Evolutionary conservation across 2,888 invertebrate genomes (phyloP), one percentile per base, ranked within the genome.

Genomic region (Amphiduros pacificus): DNA sequence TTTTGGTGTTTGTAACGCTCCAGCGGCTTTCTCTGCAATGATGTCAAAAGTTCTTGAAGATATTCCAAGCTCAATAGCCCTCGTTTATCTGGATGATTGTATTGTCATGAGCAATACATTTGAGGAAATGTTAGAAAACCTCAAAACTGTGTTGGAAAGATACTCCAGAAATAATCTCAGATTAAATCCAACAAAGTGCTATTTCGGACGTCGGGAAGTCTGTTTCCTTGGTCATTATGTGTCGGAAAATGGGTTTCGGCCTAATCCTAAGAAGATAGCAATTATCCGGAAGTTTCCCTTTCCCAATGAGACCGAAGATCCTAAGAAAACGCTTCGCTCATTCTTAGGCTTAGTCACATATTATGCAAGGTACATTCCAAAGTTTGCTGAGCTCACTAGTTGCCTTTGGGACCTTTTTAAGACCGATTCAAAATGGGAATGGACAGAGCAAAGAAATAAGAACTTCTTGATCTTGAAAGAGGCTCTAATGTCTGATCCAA

Each of bases 21-120:
- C 64, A 1, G 53, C 48, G 11, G 66, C 64, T 5, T 65, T 65
- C 49, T 32, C 53, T 36, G 17, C 59, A 17, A 26, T 66, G 1
- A 65, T 61, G 64, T 53, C 65, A 31, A 24, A 17, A 17, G 60
- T 48, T 2, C 50, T 41, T 5, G 17, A 41, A n/a, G 36, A 44
- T 6, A 17, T 54, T 14, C 28, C 26, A 5, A 28, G 49, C 31
- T 51, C 50, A 48, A 28, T n/a, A 51, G 26, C 49, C 40, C 41
- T 63, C 11, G n/a, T 62, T 31, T 65, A 68, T 69, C 62, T 68
- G 5, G 61, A 62, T 28, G 61, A 62, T 27, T n/a, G 63, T 9
- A 51, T 61, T 11, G 40, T 52, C 14, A 27, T 50, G 20, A 24
- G 60, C 2, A 4, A 17, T n/a, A 31, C 27, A 5, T 48, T 51